Percentiles rank a stretch among this genome's conserved stretches.
Evolutionary conservation across 2,113 vertebrate genomes (phyloP).

Genomic region (Elgaria multicarinata): DNA sequence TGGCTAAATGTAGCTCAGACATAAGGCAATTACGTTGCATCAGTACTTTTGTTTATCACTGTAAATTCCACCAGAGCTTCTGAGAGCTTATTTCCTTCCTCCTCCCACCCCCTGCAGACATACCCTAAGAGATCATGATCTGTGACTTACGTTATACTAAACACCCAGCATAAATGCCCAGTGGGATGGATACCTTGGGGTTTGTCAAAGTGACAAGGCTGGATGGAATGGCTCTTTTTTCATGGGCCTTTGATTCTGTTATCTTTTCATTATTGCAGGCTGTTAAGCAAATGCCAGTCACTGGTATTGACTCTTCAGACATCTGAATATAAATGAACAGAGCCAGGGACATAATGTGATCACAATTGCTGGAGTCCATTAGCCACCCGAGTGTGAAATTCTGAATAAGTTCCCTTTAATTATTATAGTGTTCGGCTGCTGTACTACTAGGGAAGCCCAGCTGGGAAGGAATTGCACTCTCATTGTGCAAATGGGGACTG

Average conservation of each 20-base stretch:
- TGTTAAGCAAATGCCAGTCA: conserved; percentile 9
- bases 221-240: neutral
- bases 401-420: conserved; percentile 9
- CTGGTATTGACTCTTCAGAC: conserved; percentile 20
- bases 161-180: neutral
- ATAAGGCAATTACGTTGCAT: neutral
- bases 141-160: neutral
- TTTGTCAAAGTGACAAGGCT: conserved; percentile 20
- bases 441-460: neutral
- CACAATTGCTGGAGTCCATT: conserved; percentile 28
- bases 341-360: neutral
- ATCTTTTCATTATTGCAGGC: conserved; percentile 21
- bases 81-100: neutral
- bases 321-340: conserved; percentile 18
- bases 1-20: neutral
- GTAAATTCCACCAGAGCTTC: neutral
- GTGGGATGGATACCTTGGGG: neutral
- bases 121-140: neutral
- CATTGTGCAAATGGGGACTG: neutral
- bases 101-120: neutral
- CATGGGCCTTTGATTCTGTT: conserved; percentile 37
- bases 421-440: neutral
- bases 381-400: neutral
- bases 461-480: neutral
- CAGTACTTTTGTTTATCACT: neutral